phyloP scores from a whole-genome alignment of 1,140 invertebrate species.

The Leptinotarsa texana region DNA sequence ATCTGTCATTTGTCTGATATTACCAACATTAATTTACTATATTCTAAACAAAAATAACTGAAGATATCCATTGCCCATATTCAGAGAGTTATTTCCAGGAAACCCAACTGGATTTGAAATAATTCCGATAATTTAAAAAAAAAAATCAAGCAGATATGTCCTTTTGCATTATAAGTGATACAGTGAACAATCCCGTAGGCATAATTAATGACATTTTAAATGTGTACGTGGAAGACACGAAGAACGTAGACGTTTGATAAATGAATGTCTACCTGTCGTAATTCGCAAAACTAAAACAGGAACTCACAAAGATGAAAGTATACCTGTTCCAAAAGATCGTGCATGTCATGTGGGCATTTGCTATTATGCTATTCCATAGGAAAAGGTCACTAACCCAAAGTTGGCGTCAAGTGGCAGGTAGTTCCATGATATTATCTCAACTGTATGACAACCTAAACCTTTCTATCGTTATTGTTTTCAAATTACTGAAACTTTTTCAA shows the following conservation, averaged over 20 bases:
- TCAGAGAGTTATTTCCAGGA: too few relatives aligned
- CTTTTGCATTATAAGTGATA: too few relatives aligned
- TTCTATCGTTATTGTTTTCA: constrained; percentile 23
- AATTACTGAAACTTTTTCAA: not conserved
- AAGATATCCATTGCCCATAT: too few relatives aligned
- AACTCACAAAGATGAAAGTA: not conserved
- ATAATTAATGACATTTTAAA: too few relatives aligned
- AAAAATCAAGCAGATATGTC: too few relatives aligned
- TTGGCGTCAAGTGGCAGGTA: constrained; percentile 24
- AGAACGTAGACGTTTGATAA: not conserved
- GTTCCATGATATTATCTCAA: constrained; percentile 17
- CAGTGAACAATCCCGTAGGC: too few relatives aligned
- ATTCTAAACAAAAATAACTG: too few relatives aligned
- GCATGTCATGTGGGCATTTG: not conserved
- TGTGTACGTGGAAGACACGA: too few relatives aligned
- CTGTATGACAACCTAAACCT: constrained; percentile 19
- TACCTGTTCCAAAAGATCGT: not conserved
- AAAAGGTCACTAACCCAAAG: constrained; percentile 4
- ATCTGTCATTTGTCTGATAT: too few relatives aligned
- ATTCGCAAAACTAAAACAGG: not conserved
- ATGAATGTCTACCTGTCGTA: not conserved
- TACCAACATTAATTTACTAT: too few relatives aligned
- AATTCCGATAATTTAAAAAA: too few relatives aligned
- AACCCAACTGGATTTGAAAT: too few relatives aligned
- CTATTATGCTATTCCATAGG: not conserved